These are phyloP conservation scores for Ennomos quercinarius DNA, from an alignment of 2,888 invertebrate species.

Conservation along the genomic window DNA sequence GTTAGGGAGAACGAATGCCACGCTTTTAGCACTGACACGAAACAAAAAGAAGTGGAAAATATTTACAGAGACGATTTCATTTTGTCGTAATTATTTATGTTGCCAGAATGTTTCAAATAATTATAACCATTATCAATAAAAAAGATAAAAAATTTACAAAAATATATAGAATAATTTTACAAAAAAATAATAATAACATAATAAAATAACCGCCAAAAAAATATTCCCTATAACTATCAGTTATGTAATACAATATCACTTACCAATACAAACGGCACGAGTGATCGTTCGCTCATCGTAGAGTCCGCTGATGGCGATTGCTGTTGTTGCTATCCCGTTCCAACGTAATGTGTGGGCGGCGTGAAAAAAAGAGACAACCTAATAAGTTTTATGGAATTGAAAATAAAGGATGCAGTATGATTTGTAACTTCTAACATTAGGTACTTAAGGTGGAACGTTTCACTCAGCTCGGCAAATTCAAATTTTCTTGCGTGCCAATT, in stretches of 20 bases:
- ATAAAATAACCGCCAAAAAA: constrained; percentile 77
- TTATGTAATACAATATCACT: constrained; percentile 33
- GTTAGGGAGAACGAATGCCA: constrained; percentile 22
- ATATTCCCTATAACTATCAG: constrained; percentile 37
- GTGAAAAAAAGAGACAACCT: constrained; percentile 66
- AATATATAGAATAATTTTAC: not conserved
- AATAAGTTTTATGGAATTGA: constrained; percentile 25
- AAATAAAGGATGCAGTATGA: not conserved
- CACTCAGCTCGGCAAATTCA: too few relatives aligned
- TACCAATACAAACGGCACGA: constrained; percentile 83
- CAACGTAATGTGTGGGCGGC: constrained; percentile 49
- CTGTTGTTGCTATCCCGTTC: constrained; percentile 76
- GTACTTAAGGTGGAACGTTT: too few relatives aligned
- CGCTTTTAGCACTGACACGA: constrained; percentile 13
- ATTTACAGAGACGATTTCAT: constrained; percentile 5
- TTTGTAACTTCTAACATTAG: not conserved
- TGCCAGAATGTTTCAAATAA: not conserved
- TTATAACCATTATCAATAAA: too few relatives aligned
- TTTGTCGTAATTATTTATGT: not conserved
- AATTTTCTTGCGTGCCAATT: too few relatives aligned
- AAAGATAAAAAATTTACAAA: too few relatives aligned
- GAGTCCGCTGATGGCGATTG: constrained; percentile 83
- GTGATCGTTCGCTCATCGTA: constrained; percentile 82
- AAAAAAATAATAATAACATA: constrained; percentile 70
- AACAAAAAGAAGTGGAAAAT: constrained; percentile 35